Base-by-base conservation (phyloP, 2,797 vertebrate species). In the Tokudaia muenninki region DNA sequence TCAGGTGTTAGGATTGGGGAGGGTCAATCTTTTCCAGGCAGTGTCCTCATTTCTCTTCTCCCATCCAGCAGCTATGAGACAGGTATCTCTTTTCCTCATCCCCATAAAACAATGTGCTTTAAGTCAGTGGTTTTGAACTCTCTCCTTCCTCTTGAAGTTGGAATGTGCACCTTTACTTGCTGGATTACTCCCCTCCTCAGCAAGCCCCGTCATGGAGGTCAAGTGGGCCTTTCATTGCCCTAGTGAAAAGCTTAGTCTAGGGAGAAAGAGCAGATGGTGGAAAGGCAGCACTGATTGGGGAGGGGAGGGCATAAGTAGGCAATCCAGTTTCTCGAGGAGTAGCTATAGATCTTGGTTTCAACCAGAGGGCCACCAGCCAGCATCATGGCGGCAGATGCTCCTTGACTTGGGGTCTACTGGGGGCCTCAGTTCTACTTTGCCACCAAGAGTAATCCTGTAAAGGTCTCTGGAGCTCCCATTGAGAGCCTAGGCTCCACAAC, bases 81-180 rank as follows among this genome's bases (percentile, higher is more conserved):
- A 91, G 92, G 61, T 92, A 78, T 86, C 29, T 44, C 10, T 67
- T 63, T 75, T 83, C 65, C 86, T 95, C 70, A n/a, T 55, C 37
- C 47, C 70, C 61, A 59, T 2, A 41, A 89, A 24, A 79, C 90
- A 70, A 74, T 52, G 89, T 17, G 57, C 41, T 14, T 14, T 17
- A 92, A 95, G 50, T 89, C 65, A 41, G 37, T 67, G 67, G 79
- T 89, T 74, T 57, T 19, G 37, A 67, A 59, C 61, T 86, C 90
- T 63, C 78, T 52, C 41, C 55, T 90, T 92, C 47, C 90, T 61
- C 87, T 97, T 91, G 78, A 50, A 86, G 94, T 92, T 6, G 47
- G 74, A 91, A 82, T n/a, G 83, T 86, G 81, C 87, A 63, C 92
- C 94, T 97, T 91, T 75, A 88, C 77, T 93, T 93, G 78, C 90